A percentile compares a stretch with the other conserved stretches of the same genome.
These are phyloP conservation scores for Acanthiza pusilla DNA, from an alignment of 2,797 vertebrate species.

Conservation along the genomic window DNA sequence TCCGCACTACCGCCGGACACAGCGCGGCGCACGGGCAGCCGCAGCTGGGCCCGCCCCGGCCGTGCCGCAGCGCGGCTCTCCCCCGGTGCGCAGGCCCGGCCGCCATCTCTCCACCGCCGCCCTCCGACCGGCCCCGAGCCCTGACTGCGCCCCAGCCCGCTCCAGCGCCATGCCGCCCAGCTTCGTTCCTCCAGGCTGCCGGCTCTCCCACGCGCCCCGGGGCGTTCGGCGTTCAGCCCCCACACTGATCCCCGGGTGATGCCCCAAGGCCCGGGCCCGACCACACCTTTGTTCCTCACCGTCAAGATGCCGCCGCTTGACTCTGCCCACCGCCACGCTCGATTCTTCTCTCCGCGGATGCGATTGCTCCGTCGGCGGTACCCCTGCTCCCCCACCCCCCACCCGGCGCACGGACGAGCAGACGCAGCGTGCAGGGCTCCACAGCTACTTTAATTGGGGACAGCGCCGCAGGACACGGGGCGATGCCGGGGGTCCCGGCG, in stretches of 20 bases:
- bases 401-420: not conserved
- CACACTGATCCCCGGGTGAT: not conserved
- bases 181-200: not conserved
- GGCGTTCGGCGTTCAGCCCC: not conserved
- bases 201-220: not conserved
- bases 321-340: not conserved
- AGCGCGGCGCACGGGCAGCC: not conserved
- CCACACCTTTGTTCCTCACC: not conserved
- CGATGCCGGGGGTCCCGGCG: not conserved
- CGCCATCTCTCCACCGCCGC: not conserved
- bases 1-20: conserved; percentile 63
- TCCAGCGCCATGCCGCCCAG: not conserved
- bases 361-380: not conserved
- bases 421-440: not conserved
- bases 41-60: not conserved
- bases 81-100: not conserved
- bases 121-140: not conserved
- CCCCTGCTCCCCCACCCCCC: not conserved
- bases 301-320: not conserved
- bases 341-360: not conserved
- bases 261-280: not conserved
- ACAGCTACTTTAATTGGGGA: conserved; percentile 40
- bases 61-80: not conserved
- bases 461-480: not conserved
- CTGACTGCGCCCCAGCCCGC: not conserved